Evolutionary conservation across 2,113 vertebrate genomes (phyloP).

Genomic region (Toxotes chatareus): DNA sequence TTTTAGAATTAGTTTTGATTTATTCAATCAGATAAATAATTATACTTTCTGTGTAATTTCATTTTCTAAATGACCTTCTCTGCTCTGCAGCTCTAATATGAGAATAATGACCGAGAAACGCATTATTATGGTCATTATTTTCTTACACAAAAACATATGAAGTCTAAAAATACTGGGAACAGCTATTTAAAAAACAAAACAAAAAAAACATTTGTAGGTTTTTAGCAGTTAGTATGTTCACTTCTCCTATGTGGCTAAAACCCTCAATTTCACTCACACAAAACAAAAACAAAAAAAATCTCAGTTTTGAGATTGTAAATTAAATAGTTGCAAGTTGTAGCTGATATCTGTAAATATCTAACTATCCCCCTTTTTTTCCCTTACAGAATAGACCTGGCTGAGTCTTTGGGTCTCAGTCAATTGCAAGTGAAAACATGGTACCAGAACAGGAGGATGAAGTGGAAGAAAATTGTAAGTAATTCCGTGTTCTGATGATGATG

Average conservation of each 20-base stretch:
- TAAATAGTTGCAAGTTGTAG: neutral
- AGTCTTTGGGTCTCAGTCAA: constrained; percentile 97
- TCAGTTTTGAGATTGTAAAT: too few relatives aligned
- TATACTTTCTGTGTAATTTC: neutral
- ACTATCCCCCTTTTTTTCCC: neutral
- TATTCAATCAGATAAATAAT: neutral
- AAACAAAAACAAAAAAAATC: too few relatives aligned
- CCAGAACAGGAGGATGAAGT: constrained; percentile 99
- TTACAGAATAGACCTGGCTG: constrained; percentile 97
- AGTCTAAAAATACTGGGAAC: neutral
- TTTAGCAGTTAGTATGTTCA: too few relatives aligned
- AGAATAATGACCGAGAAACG: neutral
- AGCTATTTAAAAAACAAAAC: neutral
- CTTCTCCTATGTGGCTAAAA: too few relatives aligned
- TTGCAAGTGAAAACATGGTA: constrained; percentile 99
- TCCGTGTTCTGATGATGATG: neutral
- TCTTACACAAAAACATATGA: too few relatives aligned
- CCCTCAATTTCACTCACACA: too few relatives aligned
- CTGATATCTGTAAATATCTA: too few relatives aligned
- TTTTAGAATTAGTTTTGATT: neutral
- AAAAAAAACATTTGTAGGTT: too few relatives aligned
- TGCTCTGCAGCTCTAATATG: too few relatives aligned
- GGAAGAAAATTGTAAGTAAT: constrained; percentile 99
- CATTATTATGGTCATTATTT: neutral
- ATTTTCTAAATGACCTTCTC: too few relatives aligned